A percentile compares a stretch with the other conserved stretches of the same genome.
Evolutionary conservation across 1,140 invertebrate species (phyloP).

Genomic region (Orius insidiosus): DNA sequence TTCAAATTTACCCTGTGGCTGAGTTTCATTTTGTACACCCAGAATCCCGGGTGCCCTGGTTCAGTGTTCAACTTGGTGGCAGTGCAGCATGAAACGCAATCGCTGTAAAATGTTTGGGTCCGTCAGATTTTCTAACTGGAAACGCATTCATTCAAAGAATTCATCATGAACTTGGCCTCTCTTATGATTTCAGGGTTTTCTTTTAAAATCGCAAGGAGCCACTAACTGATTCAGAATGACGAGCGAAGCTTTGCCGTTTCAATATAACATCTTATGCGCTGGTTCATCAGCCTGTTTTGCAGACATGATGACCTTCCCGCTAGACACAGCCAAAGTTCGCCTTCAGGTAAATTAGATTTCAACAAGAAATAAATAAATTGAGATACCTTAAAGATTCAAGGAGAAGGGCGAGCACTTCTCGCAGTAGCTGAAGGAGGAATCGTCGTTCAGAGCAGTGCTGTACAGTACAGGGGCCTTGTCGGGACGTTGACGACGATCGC

Average conservation of each 20-base stretch:
- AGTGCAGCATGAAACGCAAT: too few relatives aligned
- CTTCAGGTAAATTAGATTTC: conserved; percentile 38
- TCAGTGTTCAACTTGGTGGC: too few relatives aligned
- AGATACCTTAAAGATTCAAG: conserved; percentile 33
- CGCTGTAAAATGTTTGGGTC: too few relatives aligned
- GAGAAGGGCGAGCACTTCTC: conserved; percentile 29
- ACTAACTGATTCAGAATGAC: too few relatives aligned
- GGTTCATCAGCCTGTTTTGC: conserved; percentile 50
- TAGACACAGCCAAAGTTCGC: conserved; percentile 57
- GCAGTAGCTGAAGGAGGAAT: conserved; percentile 25
- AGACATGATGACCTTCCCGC: conserved; percentile 46
- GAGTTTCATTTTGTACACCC: too few relatives aligned
- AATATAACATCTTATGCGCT: conserved; percentile 38
- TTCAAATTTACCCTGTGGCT: too few relatives aligned
- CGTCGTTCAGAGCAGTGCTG: conserved; percentile 19
- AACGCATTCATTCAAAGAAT: too few relatives aligned
- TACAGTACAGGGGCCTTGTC: conserved; percentile 36
- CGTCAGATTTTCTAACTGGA: too few relatives aligned
- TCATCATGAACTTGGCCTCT: too few relatives aligned
- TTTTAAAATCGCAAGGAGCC: too few relatives aligned
- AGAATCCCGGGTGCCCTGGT: too few relatives aligned
- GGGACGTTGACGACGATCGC: conserved; percentile 42
- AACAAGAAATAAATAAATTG: background rate
- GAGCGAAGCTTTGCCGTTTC: conserved; percentile 17
- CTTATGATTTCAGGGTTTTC: too few relatives aligned